phyloP scores from a whole-genome alignment of 1,140 invertebrate species.

The Philotrypesis tridentata region DNA sequence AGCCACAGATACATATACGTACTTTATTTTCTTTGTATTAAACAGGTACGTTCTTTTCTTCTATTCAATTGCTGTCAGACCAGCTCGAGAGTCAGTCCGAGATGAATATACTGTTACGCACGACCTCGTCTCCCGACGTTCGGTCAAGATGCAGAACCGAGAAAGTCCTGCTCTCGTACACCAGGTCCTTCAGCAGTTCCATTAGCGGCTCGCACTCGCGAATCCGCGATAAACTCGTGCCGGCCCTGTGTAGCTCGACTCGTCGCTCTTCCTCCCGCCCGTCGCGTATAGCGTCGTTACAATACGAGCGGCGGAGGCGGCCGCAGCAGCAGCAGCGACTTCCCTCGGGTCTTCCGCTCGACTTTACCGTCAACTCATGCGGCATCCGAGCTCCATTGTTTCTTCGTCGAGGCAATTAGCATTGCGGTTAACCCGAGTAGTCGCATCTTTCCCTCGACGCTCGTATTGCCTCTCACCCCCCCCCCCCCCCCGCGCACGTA shows the following conservation, averaged over 20 bases:
- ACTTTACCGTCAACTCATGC: background rate
- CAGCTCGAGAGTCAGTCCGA: no score
- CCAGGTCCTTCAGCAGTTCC: background rate
- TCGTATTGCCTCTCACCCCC: background rate
- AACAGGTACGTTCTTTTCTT: no score
- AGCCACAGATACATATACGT: no score
- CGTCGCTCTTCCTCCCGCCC: slow-evolving; percentile 22
- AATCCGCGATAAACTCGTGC: slow-evolving; percentile 16
- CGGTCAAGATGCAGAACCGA: background rate
- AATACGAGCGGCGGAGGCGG: no score
- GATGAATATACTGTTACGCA: background rate
- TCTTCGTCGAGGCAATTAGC: slow-evolving; percentile 39
- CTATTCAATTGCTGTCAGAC: no score
- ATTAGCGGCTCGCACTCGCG: background rate
- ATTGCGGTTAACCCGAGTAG: slow-evolving; percentile 25
- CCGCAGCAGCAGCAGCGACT: background rate
- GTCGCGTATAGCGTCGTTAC: slow-evolving; percentile 31
- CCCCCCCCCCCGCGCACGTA: no score
- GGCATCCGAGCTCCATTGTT: slow-evolving; percentile 20
- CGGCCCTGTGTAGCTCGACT: background rate
- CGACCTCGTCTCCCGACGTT: background rate
- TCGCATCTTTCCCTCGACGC: background rate
- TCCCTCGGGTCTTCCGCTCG: slow-evolving; percentile 2
- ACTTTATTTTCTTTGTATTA: no score
- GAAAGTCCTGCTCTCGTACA: background rate